phyloP scores from a whole-genome alignment of 1,140 invertebrate genomes.

The Lucilia cuprina region DNA sequence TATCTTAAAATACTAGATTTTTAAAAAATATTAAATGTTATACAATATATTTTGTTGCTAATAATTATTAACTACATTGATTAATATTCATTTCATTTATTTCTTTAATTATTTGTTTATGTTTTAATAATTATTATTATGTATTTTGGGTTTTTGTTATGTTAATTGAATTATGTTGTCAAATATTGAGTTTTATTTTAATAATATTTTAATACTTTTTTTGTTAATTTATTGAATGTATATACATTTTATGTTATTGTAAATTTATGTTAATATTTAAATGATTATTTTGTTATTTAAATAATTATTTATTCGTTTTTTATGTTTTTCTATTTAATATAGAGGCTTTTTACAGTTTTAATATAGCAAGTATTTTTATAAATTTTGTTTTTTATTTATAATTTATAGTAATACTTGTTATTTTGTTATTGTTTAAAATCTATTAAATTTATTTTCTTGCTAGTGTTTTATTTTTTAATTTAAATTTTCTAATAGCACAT shows the following conservation, averaged over 20 bases:
- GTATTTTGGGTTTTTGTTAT: background rate
- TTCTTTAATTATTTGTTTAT: too few relatives aligned
- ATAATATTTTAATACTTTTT: background rate
- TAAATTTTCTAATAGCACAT: conserved; percentile 26
- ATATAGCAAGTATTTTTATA: background rate
- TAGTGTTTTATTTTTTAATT: background rate
- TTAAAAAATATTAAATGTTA: background rate
- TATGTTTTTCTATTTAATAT: too few relatives aligned
- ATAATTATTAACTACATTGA: conserved; percentile 9
- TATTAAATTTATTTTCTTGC: background rate
- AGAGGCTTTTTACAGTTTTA: too few relatives aligned
- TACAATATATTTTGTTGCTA: background rate
- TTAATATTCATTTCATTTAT: background rate
- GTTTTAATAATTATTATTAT: background rate
- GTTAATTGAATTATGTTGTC: background rate
- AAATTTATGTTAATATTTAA: background rate
- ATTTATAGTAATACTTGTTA: background rate
- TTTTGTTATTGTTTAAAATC: background rate
- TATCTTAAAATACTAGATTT: background rate
- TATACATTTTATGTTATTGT: background rate
- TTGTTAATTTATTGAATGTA: background rate
- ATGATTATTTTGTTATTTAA: background rate
- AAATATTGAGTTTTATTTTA: background rate
- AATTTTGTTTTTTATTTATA: background rate
- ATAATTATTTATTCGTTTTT: background rate